These are phyloP conservation scores for Phengaris alcon DNA, from an alignment of 2,888 invertebrate species.

Conservation along the genomic window DNA sequence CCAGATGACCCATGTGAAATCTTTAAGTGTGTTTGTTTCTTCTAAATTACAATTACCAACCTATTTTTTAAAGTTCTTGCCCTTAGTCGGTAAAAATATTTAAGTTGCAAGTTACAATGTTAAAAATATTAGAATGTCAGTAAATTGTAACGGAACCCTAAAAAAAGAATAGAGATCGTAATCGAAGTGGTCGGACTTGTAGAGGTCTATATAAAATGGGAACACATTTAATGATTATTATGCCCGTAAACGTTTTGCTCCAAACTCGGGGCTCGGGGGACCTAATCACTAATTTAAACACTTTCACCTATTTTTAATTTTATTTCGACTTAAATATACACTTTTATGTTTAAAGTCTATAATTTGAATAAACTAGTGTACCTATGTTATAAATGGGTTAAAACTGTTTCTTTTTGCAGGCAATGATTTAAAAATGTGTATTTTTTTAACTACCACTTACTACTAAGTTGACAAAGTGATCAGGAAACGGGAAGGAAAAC, in stretches of 20 bases:
- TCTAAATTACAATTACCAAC: no score
- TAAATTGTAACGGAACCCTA: slow-evolving; percentile 50
- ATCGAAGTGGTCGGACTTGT: slow-evolving; percentile 65
- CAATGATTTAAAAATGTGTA: no score
- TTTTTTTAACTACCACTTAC: no score
- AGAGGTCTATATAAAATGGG: slow-evolving; percentile 71
- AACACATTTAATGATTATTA: slow-evolving; percentile 76
- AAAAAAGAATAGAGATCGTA: slow-evolving; percentile 74
- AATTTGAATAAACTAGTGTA: slow-evolving; percentile 22
- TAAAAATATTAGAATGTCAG: not conserved
- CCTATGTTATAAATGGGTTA: not conserved
- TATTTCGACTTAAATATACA: slow-evolving; percentile 37
- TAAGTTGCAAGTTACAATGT: not conserved
- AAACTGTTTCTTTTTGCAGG: not conserved
- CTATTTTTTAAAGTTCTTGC: no score
- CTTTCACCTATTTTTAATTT: slow-evolving; percentile 58
- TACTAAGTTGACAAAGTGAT: no score
- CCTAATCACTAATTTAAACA: slow-evolving; percentile 59
- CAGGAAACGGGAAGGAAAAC: no score
- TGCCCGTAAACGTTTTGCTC: slow-evolving; percentile 69
- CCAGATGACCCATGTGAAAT: no score
- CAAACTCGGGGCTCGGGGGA: slow-evolving; percentile 58
- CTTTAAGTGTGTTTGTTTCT: no score
- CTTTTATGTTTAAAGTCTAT: slow-evolving; percentile 29
- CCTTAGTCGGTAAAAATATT: no score